These are phyloP conservation scores for Sciaenops ocellatus DNA, from an alignment of 2,797 vertebrate species.

Conservation along the genomic window DNA sequence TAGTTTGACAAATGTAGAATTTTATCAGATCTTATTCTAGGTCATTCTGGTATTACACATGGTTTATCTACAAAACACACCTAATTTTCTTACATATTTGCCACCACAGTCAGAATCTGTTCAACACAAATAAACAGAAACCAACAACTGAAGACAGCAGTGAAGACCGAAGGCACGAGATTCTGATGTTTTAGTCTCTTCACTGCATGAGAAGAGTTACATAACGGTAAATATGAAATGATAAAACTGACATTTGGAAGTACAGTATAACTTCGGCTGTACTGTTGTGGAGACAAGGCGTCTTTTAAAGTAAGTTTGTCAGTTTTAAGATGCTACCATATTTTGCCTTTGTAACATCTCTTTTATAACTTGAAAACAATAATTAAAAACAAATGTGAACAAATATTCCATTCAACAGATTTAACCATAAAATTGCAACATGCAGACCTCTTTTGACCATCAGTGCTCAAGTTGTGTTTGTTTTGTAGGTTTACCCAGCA, in stretches of 20 bases:
- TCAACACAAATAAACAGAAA: slow-evolving; percentile 36
- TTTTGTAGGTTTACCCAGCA: no score
- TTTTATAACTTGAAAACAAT: neutral
- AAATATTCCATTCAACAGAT: neutral
- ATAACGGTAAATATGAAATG: neutral
- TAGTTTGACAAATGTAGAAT: neutral
- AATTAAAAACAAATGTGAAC: neutral
- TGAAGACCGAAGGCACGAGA: slow-evolving; percentile 32
- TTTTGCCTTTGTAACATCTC: neutral
- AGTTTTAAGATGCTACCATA: neutral
- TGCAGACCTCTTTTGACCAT: neutral
- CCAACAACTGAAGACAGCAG: slow-evolving; percentile 17
- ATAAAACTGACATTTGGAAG: neutral
- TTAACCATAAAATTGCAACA: neutral
- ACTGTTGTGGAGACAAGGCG: neutral
- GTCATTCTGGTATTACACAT: neutral
- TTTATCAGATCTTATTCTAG: neutral
- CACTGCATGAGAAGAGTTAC: neutral
- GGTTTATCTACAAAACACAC: neutral
- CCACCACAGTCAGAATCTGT: neutral
- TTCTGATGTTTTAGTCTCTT: neutral
- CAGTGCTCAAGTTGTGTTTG: no score
- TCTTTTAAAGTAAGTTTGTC: no score
- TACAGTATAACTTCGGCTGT: neutral
- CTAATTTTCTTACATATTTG: neutral